Evolutionary conservation across 2,113 vertebrate genomes (phyloP).

Genomic region (Siniperca chuatsi): DNA sequence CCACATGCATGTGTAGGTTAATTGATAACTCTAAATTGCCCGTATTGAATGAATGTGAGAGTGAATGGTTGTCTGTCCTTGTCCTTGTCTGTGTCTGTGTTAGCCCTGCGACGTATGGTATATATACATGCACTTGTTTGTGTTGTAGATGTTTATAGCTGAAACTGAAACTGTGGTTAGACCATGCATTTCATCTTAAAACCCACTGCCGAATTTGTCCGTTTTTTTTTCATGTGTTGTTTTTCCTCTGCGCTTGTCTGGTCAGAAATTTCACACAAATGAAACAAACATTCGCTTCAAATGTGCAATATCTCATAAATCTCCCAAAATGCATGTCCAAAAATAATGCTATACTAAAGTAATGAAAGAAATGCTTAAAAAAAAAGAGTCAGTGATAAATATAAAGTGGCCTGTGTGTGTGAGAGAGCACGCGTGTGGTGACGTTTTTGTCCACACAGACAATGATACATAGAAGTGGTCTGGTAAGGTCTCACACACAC

Average conservation of each 20-base stretch:
- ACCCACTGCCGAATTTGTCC: not conserved
- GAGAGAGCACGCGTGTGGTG: not conserved
- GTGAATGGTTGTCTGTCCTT: too few relatives aligned
- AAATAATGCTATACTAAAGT: not conserved
- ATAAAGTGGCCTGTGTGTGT: not conserved
- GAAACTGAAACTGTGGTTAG: conserved; percentile 27
- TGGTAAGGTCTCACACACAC: too few relatives aligned
- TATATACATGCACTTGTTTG: too few relatives aligned
- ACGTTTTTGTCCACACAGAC: not conserved
- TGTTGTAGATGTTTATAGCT: too few relatives aligned
- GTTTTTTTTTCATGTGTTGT: not conserved
- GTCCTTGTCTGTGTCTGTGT: too few relatives aligned
- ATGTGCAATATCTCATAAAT: not conserved
- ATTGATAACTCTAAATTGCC: too few relatives aligned
- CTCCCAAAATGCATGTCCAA: not conserved
- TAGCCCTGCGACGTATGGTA: too few relatives aligned
- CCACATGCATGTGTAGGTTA: too few relatives aligned
- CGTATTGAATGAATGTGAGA: too few relatives aligned
- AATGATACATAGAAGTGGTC: not conserved
- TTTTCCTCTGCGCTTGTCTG: not conserved
- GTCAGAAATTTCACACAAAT: not conserved
- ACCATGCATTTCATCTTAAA: not conserved
- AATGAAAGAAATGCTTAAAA: not conserved
- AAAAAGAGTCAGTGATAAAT: not conserved
- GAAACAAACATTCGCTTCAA: not conserved